These are phyloP conservation scores for Lordiphosa collinella DNA, from an alignment of 1,140 invertebrate species.

Conservation along the genomic window DNA sequence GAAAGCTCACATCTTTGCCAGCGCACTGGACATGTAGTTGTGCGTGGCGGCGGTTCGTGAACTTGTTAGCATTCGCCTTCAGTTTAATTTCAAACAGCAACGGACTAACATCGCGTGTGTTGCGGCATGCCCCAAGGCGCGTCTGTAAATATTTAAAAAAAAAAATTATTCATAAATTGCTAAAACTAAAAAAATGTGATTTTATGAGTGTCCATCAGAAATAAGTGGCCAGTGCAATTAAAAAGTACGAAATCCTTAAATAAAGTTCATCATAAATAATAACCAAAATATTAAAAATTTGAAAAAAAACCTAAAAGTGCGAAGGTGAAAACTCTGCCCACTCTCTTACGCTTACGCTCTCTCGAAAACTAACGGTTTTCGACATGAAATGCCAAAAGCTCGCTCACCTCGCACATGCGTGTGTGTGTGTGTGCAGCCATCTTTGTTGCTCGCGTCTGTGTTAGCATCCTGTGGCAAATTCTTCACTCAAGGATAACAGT, in stretches of 20 bases:
- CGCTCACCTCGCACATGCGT: constrained; percentile 59
- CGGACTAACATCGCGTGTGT: constrained; percentile 59
- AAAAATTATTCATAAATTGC: constrained; percentile 60
- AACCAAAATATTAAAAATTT: constrained; percentile 30
- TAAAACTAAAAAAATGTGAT: constrained; percentile 37
- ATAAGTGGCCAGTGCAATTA: constrained; percentile 20
- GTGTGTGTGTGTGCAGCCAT: constrained; percentile 19
- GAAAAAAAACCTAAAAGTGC: constrained; percentile 51
- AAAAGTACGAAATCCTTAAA: constrained; percentile 6
- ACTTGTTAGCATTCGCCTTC: constrained; percentile 58
- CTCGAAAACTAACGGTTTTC: constrained; percentile 51
- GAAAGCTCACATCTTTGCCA: constrained; percentile 34
- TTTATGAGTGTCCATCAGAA: not conserved
- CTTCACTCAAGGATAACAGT: constrained; percentile 77
- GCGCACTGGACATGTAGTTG: constrained; percentile 35
- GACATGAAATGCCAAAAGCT: constrained; percentile 57
- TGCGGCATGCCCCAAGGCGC: constrained; percentile 46
- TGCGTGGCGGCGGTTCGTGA: constrained; percentile 30
- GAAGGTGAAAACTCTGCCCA: constrained; percentile 69
- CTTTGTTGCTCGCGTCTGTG: constrained; percentile 28
- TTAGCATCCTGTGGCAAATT: constrained; percentile 75
- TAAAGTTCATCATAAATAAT: constrained; percentile 26
- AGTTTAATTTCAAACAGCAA: constrained; percentile 57
- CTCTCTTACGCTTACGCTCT: constrained; percentile 21
- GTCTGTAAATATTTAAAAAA: constrained; percentile 70